Base-by-base conservation (phyloP, 2,888 invertebrate species). In the Lumbricus terrestris region DNA sequence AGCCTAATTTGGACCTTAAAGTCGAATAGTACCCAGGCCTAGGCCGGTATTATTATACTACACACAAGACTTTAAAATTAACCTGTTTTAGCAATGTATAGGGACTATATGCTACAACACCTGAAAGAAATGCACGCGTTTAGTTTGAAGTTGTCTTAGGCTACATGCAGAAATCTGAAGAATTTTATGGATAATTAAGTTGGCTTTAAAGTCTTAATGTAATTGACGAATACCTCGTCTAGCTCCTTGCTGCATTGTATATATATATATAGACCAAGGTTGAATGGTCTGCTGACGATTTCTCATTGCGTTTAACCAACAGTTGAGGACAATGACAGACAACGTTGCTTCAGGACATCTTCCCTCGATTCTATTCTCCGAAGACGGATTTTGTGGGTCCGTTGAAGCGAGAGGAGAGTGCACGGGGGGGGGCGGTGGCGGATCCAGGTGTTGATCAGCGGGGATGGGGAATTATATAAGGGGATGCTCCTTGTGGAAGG, bases 321-420 rank as follows among this genome's bases (percentile, higher is more conserved):
- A 69, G n/a, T 69, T n/a, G 69, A 11, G 69, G 2, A n/a, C 69
- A 69, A 29, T 69, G 69, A 29, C 6, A n/a, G 8, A 15, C 8
- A 69, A n/a, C 69, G n/a, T 69, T n/a, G 69, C 69, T 69, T 69
- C 69, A 69, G 69, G 69, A 69, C 69, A 69, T 69, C n/a, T n/a
- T 69, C 69, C 11, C 69, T 11, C 11, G 16, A 69, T 69, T 69
- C 69, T 69, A 11, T 69, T 69, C 69, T 69, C n/a, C 2, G 29
- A n/a, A 69, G 29, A 69, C 11, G 69, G 69, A 69, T 69, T 69
- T 69, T 69, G 69, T 69, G 69, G 69, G 69, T 69, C n/a, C 69
- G 69, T n/a, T 69, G 69, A 69, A 69, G 69, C 69, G 69, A 69
- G 69, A 69, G 69, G 69, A 69, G 29, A 69, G 69, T n/a, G n/a